Evolutionary conservation across 2,888 invertebrate species (phyloP).

Genomic region (Netelia melanura): DNA sequence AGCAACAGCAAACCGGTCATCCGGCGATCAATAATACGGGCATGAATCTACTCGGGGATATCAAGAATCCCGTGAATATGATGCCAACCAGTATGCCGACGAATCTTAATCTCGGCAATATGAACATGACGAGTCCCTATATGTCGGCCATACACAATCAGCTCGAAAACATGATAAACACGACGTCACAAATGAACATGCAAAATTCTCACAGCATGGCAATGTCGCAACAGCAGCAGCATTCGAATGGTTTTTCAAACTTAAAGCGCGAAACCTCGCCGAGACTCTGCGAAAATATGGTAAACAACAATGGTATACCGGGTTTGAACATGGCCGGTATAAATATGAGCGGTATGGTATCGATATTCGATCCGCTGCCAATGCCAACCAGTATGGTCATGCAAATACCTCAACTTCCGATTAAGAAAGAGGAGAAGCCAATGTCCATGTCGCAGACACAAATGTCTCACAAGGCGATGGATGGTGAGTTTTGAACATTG

Average conservation of each 20-base stretch:
- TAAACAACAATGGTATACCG: slow-evolving; percentile 86
- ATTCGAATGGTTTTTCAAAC: slow-evolving; percentile 85
- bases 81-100: slow-evolving; percentile 79
- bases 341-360: slow-evolving; percentile 86
- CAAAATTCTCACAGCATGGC: slow-evolving; percentile 80
- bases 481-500: slow-evolving; percentile 78
- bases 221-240: slow-evolving; percentile 77
- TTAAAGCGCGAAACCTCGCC: slow-evolving; percentile 85
- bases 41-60: slow-evolving; percentile 79
- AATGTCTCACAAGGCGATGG: slow-evolving; percentile 81
- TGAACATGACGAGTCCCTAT: slow-evolving; percentile 80
- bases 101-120: slow-evolving; percentile 78
- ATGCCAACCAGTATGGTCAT: slow-evolving; percentile 80
- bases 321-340: slow-evolving; percentile 84
- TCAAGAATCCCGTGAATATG: slow-evolving; percentile 80
- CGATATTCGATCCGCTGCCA: slow-evolving; percentile 89
- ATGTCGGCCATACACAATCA: slow-evolving; percentile 80
- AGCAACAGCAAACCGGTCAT: slow-evolving; percentile 58
- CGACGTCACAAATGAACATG: slow-evolving; percentile 77
- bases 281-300: slow-evolving; percentile 76
- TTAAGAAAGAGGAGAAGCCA: slow-evolving; percentile 88
- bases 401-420: slow-evolving; percentile 84
- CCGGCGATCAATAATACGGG: slow-evolving; percentile 76
- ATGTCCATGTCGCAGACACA: slow-evolving; percentile 89
- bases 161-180: slow-evolving; percentile 81